Conservation (phyloP, 2,797 vertebrate genomes). For the Schizopygopsis malacanthus region DNA sequence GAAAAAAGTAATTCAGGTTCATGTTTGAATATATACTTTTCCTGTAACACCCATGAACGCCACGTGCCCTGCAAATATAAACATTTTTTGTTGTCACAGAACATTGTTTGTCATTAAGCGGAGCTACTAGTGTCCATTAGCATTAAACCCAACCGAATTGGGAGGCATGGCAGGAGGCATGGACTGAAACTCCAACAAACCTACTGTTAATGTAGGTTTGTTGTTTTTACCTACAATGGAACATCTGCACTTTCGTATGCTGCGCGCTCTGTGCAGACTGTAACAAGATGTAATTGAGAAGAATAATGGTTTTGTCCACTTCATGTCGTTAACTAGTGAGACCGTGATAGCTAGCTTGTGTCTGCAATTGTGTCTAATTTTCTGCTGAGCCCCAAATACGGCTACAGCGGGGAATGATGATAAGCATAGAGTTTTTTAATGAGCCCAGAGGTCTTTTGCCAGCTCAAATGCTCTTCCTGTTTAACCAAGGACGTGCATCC, state of each 20-base stretch:
- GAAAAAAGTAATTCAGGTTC: background rate
- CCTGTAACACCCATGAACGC: background rate
- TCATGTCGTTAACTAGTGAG: conserved; percentile 62
- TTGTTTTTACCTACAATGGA: too few species aligned
- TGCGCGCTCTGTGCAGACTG: conserved; percentile 57
- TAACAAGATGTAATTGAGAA: conserved; percentile 74
- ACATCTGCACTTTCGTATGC: conserved; percentile 46
- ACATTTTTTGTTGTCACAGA: conserved; percentile 3
- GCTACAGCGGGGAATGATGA: conserved; percentile 63
- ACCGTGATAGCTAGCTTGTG: conserved; percentile 62
- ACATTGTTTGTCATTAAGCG: conserved; percentile 5
- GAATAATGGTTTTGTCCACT: conserved; percentile 69
- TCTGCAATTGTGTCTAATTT: conserved; percentile 68
- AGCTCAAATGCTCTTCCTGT: background rate
- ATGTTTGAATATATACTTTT: background rate
- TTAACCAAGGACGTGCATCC: background rate
- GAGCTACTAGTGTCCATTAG: background rate
- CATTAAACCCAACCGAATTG: background rate
- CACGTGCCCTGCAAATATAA: background rate
- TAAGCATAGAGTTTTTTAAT: conserved; percentile 65
- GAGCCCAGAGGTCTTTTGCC: conserved; percentile 54
- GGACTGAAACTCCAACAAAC: too few species aligned
- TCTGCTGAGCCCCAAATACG: conserved; percentile 65
- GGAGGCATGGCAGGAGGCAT: background rate
- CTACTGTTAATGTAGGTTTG: too few species aligned